A percentile compares a stretch with the other conserved stretches of the same genome.
Evolutionary conservation across 2,888 invertebrate genomes (phyloP).

Genomic region (Melinaea marsaeus): DNA sequence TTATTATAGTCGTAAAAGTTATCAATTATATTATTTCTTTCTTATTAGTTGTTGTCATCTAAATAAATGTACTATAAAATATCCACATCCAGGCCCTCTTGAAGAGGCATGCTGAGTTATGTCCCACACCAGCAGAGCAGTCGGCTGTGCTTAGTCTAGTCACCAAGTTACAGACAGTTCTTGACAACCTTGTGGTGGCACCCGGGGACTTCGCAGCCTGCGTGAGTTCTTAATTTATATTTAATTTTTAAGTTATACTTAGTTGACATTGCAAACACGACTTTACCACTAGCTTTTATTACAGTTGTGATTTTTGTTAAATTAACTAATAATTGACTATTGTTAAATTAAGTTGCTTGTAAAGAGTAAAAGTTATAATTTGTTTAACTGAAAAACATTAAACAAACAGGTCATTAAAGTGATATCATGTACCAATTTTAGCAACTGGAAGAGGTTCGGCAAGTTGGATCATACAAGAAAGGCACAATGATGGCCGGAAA

Average conservation of each 20-base stretch:
- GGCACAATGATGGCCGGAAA: constrained; percentile 98
- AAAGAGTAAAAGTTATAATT: not conserved
- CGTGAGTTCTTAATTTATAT: constrained; percentile 79
- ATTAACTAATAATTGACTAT: too few species aligned
- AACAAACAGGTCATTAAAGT: too few species aligned
- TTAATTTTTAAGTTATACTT: not conserved
- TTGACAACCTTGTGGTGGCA: constrained; percentile 96
- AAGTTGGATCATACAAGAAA: constrained; percentile 98
- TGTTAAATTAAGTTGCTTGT: too few species aligned
- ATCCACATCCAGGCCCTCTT: constrained; percentile 83
- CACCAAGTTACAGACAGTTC: constrained; percentile 94
- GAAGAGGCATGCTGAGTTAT: constrained; percentile 94
- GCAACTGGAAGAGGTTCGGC: constrained; percentile 88
- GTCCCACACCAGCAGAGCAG: constrained; percentile 93
- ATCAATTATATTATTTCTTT: too few species aligned
- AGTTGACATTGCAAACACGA: not conserved
- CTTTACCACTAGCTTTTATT: constrained; percentile 9
- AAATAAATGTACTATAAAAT: too few species aligned
- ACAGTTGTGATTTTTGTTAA: too few species aligned
- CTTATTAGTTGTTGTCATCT: too few species aligned
- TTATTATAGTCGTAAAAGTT: too few species aligned
- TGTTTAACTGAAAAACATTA: not conserved
- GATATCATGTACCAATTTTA: constrained; percentile 32
- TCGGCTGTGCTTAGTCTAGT: constrained; percentile 95
- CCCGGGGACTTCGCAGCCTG: constrained; percentile 97